Base-by-base conservation (phyloP, 2,888 invertebrate genomes). In the Eilema depressum region DNA sequence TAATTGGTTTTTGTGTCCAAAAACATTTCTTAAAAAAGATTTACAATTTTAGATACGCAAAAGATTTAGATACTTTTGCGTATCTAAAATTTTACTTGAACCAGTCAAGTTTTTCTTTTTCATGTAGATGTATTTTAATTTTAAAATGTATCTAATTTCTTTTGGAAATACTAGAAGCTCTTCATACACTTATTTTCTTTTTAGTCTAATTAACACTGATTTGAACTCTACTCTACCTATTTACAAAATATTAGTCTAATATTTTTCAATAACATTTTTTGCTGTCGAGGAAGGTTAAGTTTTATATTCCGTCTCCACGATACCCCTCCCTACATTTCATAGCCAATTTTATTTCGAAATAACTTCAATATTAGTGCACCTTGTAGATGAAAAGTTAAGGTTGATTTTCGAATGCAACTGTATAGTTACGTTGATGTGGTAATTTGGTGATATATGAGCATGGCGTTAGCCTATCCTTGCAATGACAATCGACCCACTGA, bases 401-500 rank as follows among this genome's bases (percentile, higher is more conserved):
- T 74, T 63, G 10, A 23, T 53, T 70, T 69, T 82, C 41, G 59
- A 2, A 12, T 64, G 64, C 2, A 61, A n/a, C 17, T 63, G 64
- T 26, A 28, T 23, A 28, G 23, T 70, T 67, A 61, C 28, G 7
- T 41, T 61, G 74, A 28, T 47, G 14, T 11, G n/a, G 65, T 75
- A 74, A 70, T 73, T 26, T 76, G 71, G 82, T 76, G 76, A 63
- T 59, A 57, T 68, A 69, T 73, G 69, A 70, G 71, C 75, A 81
- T 83, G 75, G 81, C 75, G 74, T 76, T 63, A 68, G 63, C 66
- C 64, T 76, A 82, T 74, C 85, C 81, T 80, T 79, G 83, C 70
- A 74, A 67, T 81, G 80, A 74, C 75, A 75, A 73, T 60, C 73
- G 79, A 77, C 85, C 82, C 47, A 84, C 74, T 84, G 73, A 82